Base-by-base conservation (phyloP, 2,113 vertebrate species). In the Lanius ludovicianus region DNA sequence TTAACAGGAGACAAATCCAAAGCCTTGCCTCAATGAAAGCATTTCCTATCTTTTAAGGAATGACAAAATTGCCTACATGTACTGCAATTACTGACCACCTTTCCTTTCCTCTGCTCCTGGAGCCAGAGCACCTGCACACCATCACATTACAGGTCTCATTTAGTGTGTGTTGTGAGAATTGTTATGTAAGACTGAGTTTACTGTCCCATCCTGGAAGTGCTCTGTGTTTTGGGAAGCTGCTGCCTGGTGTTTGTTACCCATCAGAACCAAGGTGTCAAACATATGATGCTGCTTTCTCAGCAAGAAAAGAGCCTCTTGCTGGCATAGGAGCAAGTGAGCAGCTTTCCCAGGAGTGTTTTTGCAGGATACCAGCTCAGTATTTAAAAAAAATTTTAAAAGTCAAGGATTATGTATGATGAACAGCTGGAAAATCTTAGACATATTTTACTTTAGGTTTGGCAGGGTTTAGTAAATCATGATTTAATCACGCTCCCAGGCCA, bases 371-470 rank as follows among this genome's bases (percentile, higher is more conserved):
- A 79, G 81, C 80, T 95, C 87, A 95, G 97, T 94, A 98, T 91
- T 90, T 60, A 41, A 96, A 93, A 96, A 94, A 96, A 92, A 60
- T 4, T 25, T 37, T 3, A 59, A 17, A 59, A 96, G 47, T 87
- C 90, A 76, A 95, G 93, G 75, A 97, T 91, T 93, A 87, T 89
- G 70, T 94, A 96, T 96, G 90, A 96, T 76, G 80, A 98, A 93
- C 96, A 98, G 95, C 95, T 97, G 97, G 96, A 95, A 95, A 95
- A 98, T 74, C 81, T 97, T 97, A 97, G 42, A 57, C 55, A 67
- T 95, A 97, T 97, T 98, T 97, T 97, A 92, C 96, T 97, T 79
- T 70, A 86, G 70, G 83, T 96, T 62, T 98, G 97, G 97, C 98
- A 98, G 63, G 67, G 74, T 86, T 96, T 89, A 95, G 94, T 95